A percentile compares a stretch with the other conserved stretches of the same genome.
Evolutionary conservation across 2,888 invertebrate species (phyloP).

Genomic region (Stenotaenia linearis): DNA sequence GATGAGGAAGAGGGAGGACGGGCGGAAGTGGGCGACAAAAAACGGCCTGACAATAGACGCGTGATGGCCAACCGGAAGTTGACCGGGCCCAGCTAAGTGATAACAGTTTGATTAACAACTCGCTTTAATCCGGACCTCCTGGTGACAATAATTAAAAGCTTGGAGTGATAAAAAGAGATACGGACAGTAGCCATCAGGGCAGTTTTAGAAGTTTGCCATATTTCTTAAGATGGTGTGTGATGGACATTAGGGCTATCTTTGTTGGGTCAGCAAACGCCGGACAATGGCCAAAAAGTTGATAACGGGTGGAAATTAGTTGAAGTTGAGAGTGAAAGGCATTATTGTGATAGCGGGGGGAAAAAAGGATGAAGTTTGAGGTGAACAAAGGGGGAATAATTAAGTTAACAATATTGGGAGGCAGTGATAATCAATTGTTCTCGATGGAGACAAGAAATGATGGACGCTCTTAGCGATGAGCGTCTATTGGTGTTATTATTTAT

Average conservation of each 20-base stretch:
- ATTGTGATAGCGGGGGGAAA: not conserved
- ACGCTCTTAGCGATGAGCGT: too few species aligned
- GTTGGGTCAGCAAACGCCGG: not conserved
- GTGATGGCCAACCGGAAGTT: not conserved
- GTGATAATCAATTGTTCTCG: too few species aligned
- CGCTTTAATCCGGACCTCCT: constrained; percentile 1
- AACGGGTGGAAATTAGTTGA: not conserved
- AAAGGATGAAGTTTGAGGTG: not conserved
- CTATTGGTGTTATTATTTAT: too few species aligned
- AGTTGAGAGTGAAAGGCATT: not conserved
- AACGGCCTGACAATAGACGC: not conserved
- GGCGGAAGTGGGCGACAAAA: not conserved
- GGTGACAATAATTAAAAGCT: constrained; percentile 15
- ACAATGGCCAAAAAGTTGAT: not conserved
- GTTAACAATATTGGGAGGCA: too few species aligned
- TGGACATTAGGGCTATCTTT: constrained; percentile 1
- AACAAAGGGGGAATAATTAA: too few species aligned
- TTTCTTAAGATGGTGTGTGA: not conserved
- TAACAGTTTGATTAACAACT: constrained; percentile 15
- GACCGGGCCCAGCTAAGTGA: not conserved
- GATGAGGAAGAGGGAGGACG: not conserved
- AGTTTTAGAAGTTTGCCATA: not conserved
- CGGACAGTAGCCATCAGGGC: not conserved
- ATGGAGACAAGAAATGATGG: too few species aligned
- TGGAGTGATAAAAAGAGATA: not conserved